Conservation (phyloP, 2,888 invertebrate genomes). For the Macaria notata region DNA sequence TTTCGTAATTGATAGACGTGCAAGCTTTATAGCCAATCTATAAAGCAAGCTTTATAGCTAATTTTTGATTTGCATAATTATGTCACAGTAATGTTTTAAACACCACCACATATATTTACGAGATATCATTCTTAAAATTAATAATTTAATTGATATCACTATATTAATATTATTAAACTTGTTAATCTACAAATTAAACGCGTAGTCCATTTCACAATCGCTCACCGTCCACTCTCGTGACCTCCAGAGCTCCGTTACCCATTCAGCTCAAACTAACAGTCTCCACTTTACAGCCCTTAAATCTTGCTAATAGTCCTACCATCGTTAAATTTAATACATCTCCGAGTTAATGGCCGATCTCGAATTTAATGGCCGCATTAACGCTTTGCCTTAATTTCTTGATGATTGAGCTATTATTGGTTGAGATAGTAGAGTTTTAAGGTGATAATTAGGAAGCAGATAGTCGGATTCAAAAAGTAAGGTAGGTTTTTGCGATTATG, state of each 20-base stretch:
- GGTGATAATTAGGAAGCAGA: slow-evolving; percentile 6
- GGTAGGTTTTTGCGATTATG: no score
- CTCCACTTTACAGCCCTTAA: slow-evolving; percentile 17
- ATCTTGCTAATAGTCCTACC: slow-evolving; percentile 16
- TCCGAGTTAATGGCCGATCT: slow-evolving; percentile 10
- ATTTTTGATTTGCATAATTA: no score
- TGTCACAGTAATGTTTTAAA: no score
- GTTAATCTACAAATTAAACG: background rate
- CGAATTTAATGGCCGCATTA: slow-evolving; percentile 15
- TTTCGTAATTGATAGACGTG: no score
- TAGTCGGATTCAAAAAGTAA: no score
- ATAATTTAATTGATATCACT: no score
- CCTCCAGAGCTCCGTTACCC: slow-evolving; percentile 13
- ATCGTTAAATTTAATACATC: slow-evolving; percentile 21
- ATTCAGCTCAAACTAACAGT: slow-evolving; percentile 9
- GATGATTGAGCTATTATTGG: slow-evolving; percentile 14
- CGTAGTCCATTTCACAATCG: background rate
- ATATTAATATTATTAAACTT: no score
- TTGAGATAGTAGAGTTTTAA: slow-evolving; percentile 10
- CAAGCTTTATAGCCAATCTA: no score
- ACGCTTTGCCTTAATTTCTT: slow-evolving; percentile 20
- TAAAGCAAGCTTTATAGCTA: no score
- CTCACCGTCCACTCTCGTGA: slow-evolving; percentile 1
- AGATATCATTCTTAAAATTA: no score
- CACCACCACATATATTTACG: no score